Percentiles rank a stretch among this genome's conserved stretches.
phyloP scores from a whole-genome alignment of 2,888 invertebrate genomes.

The Luffia ferchaultella region DNA sequence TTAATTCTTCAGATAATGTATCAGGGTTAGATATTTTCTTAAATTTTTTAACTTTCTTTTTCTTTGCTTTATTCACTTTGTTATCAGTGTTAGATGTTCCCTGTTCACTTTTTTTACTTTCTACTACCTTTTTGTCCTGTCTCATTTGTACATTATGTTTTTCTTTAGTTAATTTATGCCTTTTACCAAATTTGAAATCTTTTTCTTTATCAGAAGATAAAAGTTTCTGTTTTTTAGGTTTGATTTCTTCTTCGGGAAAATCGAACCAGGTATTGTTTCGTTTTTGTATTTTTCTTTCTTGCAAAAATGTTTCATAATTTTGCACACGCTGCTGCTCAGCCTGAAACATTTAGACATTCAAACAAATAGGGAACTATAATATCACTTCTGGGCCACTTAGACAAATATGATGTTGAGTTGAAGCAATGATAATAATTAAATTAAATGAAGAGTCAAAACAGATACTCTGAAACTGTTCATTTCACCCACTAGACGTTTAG shows the following conservation, averaged over 20 bases:
- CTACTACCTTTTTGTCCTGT: slow-evolving; percentile 6
- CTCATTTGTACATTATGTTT: slow-evolving; percentile 11
- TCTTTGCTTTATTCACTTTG: slow-evolving; percentile 14
- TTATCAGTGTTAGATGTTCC: slow-evolving; percentile 7
- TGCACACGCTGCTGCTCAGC: slow-evolving; percentile 55
- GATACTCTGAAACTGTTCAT: no score
- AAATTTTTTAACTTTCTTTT: slow-evolving; percentile 19
- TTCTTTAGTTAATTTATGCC: background rate
- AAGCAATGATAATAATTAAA: no score
- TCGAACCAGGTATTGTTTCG: slow-evolving; percentile 63
- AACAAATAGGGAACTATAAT: no score
- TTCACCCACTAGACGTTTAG: no score
- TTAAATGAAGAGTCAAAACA: no score
- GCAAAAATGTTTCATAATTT: slow-evolving; percentile 58
- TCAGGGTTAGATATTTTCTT: slow-evolving; percentile 8
- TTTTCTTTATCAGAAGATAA: slow-evolving; percentile 8
- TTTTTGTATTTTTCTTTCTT: slow-evolving; percentile 51
- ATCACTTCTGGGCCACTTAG: no score
- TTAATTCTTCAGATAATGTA: slow-evolving; percentile 8
- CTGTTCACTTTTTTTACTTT: slow-evolving; percentile 7
- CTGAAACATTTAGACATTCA: no score
- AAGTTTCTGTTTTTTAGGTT: slow-evolving; percentile 20
- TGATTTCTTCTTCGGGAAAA: slow-evolving; percentile 48
- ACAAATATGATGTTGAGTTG: no score
- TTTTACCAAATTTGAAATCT: slow-evolving; percentile 4